phyloP scores from a whole-genome alignment of 1,140 invertebrate species.

The Uloborus diversus region DNA sequence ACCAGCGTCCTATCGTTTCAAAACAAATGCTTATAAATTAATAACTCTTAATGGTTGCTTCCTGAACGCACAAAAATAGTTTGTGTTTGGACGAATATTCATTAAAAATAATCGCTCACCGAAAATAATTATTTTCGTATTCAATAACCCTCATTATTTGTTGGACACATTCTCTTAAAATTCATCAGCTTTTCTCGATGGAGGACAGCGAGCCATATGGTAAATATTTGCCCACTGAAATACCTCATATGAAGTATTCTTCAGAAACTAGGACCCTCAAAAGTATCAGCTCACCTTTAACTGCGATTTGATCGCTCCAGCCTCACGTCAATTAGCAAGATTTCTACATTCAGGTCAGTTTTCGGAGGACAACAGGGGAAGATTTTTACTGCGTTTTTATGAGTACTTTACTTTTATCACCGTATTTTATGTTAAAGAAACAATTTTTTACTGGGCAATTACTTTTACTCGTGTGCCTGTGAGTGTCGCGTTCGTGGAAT shows the following conservation, averaged over 20 bases:
- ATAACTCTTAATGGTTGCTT: too few relatives aligned
- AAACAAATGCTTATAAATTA: too few relatives aligned
- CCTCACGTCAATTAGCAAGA: slow-evolving; percentile 23
- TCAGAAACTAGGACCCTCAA: background rate
- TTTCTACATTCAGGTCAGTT: background rate
- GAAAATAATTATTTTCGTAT: too few relatives aligned
- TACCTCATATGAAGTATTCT: background rate
- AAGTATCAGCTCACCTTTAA: slow-evolving; percentile 4
- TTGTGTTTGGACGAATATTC: too few relatives aligned
- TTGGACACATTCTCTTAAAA: too few relatives aligned
- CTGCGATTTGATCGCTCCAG: slow-evolving; percentile 14
- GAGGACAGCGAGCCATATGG: too few relatives aligned
- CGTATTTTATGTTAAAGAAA: slow-evolving; percentile 44
- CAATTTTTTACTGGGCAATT: slow-evolving; percentile 30
- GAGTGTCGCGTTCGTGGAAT: background rate
- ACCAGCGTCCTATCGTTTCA: too few relatives aligned
- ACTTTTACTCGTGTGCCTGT: background rate
- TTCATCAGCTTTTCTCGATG: too few relatives aligned
- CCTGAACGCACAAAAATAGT: too few relatives aligned
- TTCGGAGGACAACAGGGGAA: background rate
- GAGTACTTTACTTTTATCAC: slow-evolving; percentile 41
- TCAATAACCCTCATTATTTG: too few relatives aligned
- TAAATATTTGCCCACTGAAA: background rate
- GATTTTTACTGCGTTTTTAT: slow-evolving; percentile 38
- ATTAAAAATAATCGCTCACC: too few relatives aligned